A percentile compares a stretch with the other conserved stretches of the same genome.
Conservation (phyloP, 1,140 invertebrate genomes). For the Nasonia vitripennis region DNA sequence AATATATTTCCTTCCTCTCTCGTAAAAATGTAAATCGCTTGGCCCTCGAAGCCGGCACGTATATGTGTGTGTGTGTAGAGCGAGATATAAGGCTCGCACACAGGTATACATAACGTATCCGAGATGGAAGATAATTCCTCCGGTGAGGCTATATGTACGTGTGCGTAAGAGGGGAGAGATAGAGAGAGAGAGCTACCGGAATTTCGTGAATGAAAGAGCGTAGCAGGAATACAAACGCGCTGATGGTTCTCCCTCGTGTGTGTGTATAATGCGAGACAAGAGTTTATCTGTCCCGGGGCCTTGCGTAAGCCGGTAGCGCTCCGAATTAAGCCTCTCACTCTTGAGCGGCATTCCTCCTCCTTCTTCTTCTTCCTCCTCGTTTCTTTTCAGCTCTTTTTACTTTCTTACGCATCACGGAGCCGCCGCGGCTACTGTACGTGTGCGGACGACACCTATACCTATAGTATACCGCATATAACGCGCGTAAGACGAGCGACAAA, state of each 20-base stretch:
- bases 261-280: slow-evolving; percentile 12
- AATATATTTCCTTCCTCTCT: background rate
- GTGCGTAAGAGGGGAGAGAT: slow-evolving; percentile 8
- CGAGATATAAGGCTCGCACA: background rate
- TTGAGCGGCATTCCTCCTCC: slow-evolving; percentile 39
- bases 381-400: slow-evolving; percentile 32
- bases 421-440: background rate
- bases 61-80: background rate
- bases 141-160: background rate
- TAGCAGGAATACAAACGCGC: slow-evolving; percentile 43
- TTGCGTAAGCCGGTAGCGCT: slow-evolving; percentile 70
- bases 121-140: slow-evolving; percentile 45
- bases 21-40: background rate
- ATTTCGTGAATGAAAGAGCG: slow-evolving; percentile 59
- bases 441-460: background rate
- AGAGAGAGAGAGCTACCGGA: slow-evolving; percentile 42
- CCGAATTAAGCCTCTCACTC: slow-evolving; percentile 65
- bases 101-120: slow-evolving; percentile 9
- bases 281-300: slow-evolving; percentile 51
- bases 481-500: background rate
- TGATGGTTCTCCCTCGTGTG: slow-evolving; percentile 2
- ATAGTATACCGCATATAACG: background rate
- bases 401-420: slow-evolving; percentile 51
- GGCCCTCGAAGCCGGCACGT: background rate
- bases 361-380: slow-evolving; percentile 17